Conservation (phyloP, 2,113 vertebrate genomes). For the Zapus hudsonius region DNA sequence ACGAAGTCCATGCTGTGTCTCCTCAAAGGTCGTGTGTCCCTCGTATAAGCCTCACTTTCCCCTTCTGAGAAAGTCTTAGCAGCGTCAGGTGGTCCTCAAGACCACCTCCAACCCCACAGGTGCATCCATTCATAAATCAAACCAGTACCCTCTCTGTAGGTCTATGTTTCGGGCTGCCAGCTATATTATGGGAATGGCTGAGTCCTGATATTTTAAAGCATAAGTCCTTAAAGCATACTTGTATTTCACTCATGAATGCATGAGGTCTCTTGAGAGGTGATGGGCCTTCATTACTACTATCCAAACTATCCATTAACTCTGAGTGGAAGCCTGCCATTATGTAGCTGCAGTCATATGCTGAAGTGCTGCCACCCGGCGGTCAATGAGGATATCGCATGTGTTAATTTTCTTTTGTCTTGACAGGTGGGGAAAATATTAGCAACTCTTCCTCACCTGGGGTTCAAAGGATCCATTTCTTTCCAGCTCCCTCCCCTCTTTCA, state of each 20-base stretch:
- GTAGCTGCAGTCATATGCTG: not conserved
- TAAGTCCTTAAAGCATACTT: slow-evolving; percentile 40
- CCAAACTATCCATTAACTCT: not conserved
- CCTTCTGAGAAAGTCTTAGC: not conserved
- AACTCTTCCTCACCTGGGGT: not conserved
- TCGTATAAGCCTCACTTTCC: not conserved
- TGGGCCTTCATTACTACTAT: not conserved
- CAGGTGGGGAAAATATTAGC: accelerated
- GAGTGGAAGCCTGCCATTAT: not conserved
- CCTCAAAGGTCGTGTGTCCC: not conserved
- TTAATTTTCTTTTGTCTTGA: not conserved
- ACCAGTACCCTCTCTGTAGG: not conserved
- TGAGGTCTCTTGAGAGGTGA: slow-evolving; percentile 35
- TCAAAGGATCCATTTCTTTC: not conserved
- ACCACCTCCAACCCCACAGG: not conserved
- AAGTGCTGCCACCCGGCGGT: slow-evolving; percentile 81
- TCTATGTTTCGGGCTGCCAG: not conserved
- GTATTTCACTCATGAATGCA: slow-evolving; percentile 43
- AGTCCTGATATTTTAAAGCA: slow-evolving; percentile 35
- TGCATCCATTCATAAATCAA: not conserved
- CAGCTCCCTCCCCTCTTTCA: not conserved
- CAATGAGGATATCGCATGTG: not conserved
- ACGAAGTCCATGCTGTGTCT: accelerated
- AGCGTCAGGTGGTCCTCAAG: not conserved
- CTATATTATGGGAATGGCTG: not conserved